Evolutionary conservation across 2,888 invertebrate genomes (phyloP).

Genomic region (Helobdella robusta): DNA sequence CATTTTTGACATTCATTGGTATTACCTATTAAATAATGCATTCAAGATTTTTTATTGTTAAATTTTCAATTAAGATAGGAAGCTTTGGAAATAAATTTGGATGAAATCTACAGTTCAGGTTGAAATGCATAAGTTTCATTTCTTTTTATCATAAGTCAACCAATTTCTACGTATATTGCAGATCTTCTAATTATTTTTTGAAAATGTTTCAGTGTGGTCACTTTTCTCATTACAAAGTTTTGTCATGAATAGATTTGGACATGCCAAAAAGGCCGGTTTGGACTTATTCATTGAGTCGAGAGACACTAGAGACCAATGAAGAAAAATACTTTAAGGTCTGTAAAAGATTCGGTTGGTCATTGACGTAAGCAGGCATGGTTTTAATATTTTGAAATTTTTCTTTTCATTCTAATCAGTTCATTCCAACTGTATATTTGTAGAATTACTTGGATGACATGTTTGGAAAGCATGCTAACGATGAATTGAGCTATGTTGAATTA

Average conservation of each 20-base stretch:
- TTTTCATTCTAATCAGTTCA: background rate
- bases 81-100: conserved; percentile 41
- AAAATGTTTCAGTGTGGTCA: conserved; percentile 8
- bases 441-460: conserved; percentile 66
- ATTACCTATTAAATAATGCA: no score
- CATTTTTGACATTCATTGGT: no score
- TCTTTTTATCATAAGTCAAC: no score
- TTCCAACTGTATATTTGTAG: conserved; percentile 50
- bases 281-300: conserved; percentile 66
- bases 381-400: background rate
- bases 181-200: no score
- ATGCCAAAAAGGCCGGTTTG: conserved; percentile 73
- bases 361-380: background rate
- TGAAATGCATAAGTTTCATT: no score
- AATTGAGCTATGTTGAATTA: conserved; percentile 77
- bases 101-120: conserved; percentile 42
- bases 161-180: no score
- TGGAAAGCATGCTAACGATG: conserved; percentile 56
- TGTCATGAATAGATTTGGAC: conserved; percentile 38
- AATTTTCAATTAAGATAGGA: conserved; percentile 35
- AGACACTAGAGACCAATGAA: conserved; percentile 67
- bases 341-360: background rate
- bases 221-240: background rate
- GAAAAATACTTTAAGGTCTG: conserved; percentile 63
- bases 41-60: no score